Evolutionary conservation across 2,888 invertebrate genomes (phyloP), one percentile per base, ranked within the genome.

Genomic region (Ectemnius continuus): DNA sequence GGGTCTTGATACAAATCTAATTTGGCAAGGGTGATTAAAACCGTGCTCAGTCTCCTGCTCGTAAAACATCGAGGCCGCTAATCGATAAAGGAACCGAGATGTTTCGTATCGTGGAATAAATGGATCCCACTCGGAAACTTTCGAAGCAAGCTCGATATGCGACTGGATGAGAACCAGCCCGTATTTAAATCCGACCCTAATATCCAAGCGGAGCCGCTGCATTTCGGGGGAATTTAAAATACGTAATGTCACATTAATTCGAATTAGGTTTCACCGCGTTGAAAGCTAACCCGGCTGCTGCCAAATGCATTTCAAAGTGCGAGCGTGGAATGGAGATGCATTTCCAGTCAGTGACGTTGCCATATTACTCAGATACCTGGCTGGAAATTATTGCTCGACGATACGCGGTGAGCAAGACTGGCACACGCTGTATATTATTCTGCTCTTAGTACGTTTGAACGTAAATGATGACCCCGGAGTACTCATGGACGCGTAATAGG

Each of bases 351-450:
- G 57, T 18, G 52, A 48, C 56, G 61, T 66, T 60, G 64, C 45
- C 36, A 36, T 36, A 79, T 82, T 77, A 80, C 70, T 76, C 67
- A 61, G 79, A 80, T 78, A 36, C 71, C 70, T 73, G 65, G 71
- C 5, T 67, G 52, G 79, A 80, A 87, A 83, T 86, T 84, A 86
- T 85, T 82, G 74, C 64, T 79, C 75, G 81, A 85, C 82, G 83
- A 69, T 75, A 36, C 73, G 73, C 36, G 36, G 8, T 8, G 36
- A 11, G 70, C 84, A 85, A 84, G 84, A 81, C 81, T 78, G 79
- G 78, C 79, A 66, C 75, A 82, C 36, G 36, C 36, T 36, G 76
- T 81, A 81, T 75, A 79, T 86, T 85, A 79, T 84, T 84, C 80
- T 70, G 66, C 59, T 75, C 62, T 73, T 69, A 70, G 74, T 36